Conservation (phyloP, 2,113 vertebrate genomes). For the Gadus macrocephalus region DNA sequence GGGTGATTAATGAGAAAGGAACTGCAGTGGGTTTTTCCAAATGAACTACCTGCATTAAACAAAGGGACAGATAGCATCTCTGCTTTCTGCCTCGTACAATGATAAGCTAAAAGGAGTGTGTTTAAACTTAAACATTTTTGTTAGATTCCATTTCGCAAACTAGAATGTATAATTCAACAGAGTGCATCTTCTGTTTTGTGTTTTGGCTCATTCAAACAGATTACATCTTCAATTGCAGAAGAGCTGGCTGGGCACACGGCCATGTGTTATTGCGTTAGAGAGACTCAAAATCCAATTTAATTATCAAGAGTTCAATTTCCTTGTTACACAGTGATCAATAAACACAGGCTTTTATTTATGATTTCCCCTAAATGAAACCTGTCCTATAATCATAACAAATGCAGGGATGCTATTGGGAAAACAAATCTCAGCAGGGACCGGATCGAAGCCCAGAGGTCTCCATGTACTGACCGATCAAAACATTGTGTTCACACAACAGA, state of each 20-base stretch:
- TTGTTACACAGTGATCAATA: slow-evolving; percentile 46
- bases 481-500: too few species aligned
- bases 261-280: slow-evolving; percentile 24
- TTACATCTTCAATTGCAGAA: slow-evolving; percentile 14
- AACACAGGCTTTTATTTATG: slow-evolving; percentile 25
- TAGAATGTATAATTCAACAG: too few species aligned
- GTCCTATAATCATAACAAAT: too few species aligned
- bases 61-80: slow-evolving; percentile 16
- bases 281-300: slow-evolving; percentile 49
- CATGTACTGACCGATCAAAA: too few species aligned
- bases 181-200: slow-evolving; percentile 18
- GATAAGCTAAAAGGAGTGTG: slow-evolving; percentile 20
- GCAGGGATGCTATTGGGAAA: too few species aligned
- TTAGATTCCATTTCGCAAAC: too few species aligned
- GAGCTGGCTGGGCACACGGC: slow-evolving; percentile 26
- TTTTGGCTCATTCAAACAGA: slow-evolving; percentile 43
- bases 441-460: too few species aligned
- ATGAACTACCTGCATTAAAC: slow-evolving; percentile 33
- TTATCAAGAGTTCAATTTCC: slow-evolving; percentile 47
- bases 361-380: too few species aligned
- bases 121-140: slow-evolving; percentile 12
- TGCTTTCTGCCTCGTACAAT: slow-evolving; percentile 13
- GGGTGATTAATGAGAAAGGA: slow-evolving; percentile 42
- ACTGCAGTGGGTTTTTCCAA: slow-evolving; percentile 7
- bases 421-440: too few species aligned